Evolutionary conservation across 1,140 invertebrate species (phyloP).

Genomic region (Limonius californicus): DNA sequence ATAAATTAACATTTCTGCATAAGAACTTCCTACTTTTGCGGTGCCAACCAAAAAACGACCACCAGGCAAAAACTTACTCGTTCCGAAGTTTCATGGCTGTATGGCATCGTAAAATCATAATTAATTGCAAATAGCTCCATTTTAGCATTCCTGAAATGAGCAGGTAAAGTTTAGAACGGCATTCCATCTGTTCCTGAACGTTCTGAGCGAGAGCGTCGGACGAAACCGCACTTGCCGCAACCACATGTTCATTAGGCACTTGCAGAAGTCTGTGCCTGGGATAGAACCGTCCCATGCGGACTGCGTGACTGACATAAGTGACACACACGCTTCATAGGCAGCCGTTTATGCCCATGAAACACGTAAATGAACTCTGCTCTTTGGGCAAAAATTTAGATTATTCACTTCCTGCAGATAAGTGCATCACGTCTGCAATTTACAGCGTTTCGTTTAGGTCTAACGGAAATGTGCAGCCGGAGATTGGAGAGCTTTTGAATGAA

Average conservation of each 20-base stretch:
- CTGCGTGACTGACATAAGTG: constrained; percentile 1
- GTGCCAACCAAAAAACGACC: too few relatives aligned
- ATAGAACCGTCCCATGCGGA: neutral
- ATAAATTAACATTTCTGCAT: too few relatives aligned
- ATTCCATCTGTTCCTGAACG: neutral
- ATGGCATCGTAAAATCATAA: neutral
- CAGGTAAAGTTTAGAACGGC: neutral
- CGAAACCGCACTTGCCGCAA: neutral
- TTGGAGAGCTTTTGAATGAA: neutral
- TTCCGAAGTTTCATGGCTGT: neutral
- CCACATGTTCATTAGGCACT: constrained; percentile 1
- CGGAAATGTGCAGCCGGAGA: constrained; percentile 1
- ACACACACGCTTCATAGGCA: neutral
- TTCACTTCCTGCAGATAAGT: neutral
- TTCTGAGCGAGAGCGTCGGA: neutral
- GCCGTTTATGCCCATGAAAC: neutral
- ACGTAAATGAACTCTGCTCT: neutral
- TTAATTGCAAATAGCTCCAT: neutral
- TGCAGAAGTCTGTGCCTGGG: neutral
- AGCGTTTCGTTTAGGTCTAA: neutral
- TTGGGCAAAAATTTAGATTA: neutral
- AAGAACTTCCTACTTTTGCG: too few relatives aligned
- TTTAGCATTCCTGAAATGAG: neutral
- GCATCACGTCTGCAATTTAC: neutral
- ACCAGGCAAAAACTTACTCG: too few relatives aligned